Percentiles rank a stretch among this genome's conserved stretches.
Evolutionary conservation across 2,888 invertebrate genomes (phyloP).

Genomic region (Xestobium rufovillosum): DNA sequence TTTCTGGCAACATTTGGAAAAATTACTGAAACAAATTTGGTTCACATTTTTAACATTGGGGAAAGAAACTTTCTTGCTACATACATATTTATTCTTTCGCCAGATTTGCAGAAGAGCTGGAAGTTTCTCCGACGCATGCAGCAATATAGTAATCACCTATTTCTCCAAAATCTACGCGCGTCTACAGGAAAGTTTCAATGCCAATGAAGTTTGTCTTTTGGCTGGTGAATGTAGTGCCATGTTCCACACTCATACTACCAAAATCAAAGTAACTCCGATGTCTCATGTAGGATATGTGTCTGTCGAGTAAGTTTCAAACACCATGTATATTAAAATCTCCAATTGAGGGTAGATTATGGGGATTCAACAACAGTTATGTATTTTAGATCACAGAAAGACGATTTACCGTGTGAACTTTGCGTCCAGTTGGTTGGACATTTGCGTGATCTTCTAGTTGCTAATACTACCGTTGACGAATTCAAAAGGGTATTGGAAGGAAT

Average conservation of each 20-base stretch:
- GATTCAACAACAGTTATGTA: constrained; percentile 5
- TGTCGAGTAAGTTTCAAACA: constrained; percentile 35
- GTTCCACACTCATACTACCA: constrained; percentile 59
- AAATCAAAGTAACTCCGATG: constrained; percentile 50
- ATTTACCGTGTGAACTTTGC: constrained; percentile 78
- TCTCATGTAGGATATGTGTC: constrained; percentile 51
- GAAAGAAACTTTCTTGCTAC: no score
- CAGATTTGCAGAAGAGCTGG: constrained; percentile 57
- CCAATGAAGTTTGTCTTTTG: constrained; percentile 64
- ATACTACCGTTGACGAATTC: constrained; percentile 80
- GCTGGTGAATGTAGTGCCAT: constrained; percentile 64
- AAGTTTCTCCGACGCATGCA: constrained; percentile 73
- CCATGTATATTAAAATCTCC: constrained; percentile 30
- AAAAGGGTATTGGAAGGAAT: constrained; percentile 66
- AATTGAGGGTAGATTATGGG: constrained; percentile 2
- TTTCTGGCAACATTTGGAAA: no score
- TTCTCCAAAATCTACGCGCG: constrained; percentile 64
- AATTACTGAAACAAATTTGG: no score
- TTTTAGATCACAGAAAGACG: no score
- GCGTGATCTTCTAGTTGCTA: constrained; percentile 70
- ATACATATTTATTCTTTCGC: background rate
- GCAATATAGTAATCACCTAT: constrained; percentile 63
- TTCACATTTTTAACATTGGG: no score
- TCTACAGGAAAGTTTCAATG: constrained; percentile 53
- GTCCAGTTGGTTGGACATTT: constrained; percentile 74